phyloP scores from a whole-genome alignment of 2,113 vertebrate genomes.

The Philantomba maxwellii region DNA sequence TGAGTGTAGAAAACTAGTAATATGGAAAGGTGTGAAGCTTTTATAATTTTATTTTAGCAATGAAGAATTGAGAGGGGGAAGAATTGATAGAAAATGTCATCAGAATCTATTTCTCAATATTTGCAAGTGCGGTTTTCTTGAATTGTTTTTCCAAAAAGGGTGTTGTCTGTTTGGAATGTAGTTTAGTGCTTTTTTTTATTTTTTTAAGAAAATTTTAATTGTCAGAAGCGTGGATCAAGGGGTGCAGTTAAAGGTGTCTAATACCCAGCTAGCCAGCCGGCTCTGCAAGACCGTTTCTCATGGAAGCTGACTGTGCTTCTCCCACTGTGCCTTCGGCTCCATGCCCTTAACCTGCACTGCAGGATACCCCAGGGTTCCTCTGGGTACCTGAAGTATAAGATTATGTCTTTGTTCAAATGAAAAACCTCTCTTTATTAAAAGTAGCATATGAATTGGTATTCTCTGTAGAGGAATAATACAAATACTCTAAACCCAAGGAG shows the following conservation, averaged over 20 bases:
- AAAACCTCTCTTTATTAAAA: conserved; percentile 25
- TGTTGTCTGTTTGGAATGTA: neutral
- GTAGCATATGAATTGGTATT: neutral
- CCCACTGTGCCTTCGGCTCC: rapidly evolving
- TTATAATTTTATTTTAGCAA: neutral
- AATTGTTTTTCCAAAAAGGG: neutral
- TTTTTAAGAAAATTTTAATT: neutral
- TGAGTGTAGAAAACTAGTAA: neutral
- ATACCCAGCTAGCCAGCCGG: neutral
- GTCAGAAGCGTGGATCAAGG: neutral
- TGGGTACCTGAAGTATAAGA: neutral
- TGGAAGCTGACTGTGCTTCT: neutral
- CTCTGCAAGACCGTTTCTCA: neutral
- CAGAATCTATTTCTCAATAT: neutral
- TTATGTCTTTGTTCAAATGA: neutral
- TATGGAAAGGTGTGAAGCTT: neutral
- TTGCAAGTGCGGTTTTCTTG: neutral
- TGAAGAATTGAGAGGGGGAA: neutral
- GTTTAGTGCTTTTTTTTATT: neutral
- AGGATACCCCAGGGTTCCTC: neutral
- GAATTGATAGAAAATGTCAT: neutral
- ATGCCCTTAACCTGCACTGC: rapidly evolving
- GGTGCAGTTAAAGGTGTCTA: neutral
- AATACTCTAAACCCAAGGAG: neutral
- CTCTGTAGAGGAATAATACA: neutral